Percentiles rank a stretch among this genome's conserved stretches.
These are phyloP conservation scores for Heterodera schachtii DNA, from an alignment of 1,140 invertebrate genomes.

Conservation along the genomic window DNA sequence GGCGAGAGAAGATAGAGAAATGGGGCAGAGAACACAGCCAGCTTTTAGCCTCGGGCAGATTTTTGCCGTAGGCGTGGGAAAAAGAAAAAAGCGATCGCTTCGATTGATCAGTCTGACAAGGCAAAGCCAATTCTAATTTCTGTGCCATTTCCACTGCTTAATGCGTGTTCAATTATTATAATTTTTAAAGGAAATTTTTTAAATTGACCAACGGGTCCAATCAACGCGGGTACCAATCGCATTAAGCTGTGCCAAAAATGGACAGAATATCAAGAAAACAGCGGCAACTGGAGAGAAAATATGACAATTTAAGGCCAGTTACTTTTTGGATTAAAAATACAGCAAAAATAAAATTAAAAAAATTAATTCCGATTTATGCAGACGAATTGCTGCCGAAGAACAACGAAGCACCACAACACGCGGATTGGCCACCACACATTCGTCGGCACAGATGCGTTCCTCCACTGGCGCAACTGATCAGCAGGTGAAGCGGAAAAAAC, in stretches of 20 bases:
- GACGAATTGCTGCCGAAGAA: constrained; percentile 4
- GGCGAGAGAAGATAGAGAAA: too few relatives aligned
- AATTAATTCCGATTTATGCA: neutral
- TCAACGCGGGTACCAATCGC: too few relatives aligned
- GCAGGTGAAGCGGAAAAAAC: neutral
- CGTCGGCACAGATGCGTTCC: neutral
- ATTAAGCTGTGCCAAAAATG: neutral
- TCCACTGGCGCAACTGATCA: neutral
- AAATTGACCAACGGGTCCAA: too few relatives aligned
- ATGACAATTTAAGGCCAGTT: constrained; percentile 13
- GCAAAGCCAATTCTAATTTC: neutral
- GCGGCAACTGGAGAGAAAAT: constrained; percentile 21
- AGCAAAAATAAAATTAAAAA: too few relatives aligned
- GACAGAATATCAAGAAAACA: constrained; percentile 20
- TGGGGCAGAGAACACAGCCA: too few relatives aligned
- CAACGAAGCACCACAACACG: neutral
- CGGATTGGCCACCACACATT: neutral
- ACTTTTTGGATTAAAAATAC: too few relatives aligned
- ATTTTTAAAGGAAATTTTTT: too few relatives aligned
- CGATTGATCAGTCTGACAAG: neutral
- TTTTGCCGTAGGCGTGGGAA: too few relatives aligned
- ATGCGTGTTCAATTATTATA: too few relatives aligned
- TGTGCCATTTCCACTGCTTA: neutral
- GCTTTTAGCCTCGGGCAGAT: too few relatives aligned
- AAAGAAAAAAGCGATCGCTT: neutral